phyloP scores from a whole-genome alignment of 2,113 vertebrate genomes.

The Passer montanus region DNA sequence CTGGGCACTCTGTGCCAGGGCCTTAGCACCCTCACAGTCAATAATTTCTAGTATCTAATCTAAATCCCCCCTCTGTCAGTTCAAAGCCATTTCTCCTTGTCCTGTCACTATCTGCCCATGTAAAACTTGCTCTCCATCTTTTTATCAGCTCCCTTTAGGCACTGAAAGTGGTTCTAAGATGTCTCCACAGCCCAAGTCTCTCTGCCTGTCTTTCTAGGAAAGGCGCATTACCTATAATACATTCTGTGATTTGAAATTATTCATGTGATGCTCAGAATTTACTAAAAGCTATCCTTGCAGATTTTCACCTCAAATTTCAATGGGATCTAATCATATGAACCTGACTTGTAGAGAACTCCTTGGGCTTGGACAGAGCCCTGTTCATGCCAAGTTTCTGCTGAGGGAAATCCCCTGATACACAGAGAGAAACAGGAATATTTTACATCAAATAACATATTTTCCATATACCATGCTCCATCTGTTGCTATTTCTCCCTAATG shows the following conservation, averaged over 20 bases:
- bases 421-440: neutral
- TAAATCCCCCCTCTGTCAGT: neutral
- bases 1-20: neutral
- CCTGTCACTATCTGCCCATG: neutral
- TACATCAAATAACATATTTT: neutral
- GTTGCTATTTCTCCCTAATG: neutral
- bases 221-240: neutral
- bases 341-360: accelerated
- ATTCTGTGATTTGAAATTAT: neutral
- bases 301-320: neutral
- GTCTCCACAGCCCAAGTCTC: no score
- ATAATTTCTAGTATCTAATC: neutral
- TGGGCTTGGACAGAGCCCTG: neutral
- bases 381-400: neutral
- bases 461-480: neutral
- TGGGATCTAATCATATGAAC: neutral
- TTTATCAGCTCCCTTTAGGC: neutral
- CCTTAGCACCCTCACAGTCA: accelerated
- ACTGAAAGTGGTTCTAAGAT: neutral
- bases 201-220: neutral
- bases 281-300: neutral
- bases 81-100: neutral
- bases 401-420: neutral
- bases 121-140: neutral
- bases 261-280: neutral